A percentile compares a stretch with the other conserved stretches of the same genome.
Conservation (phyloP, 2,113 vertebrate species). For the Podocnemis expansa region DNA sequence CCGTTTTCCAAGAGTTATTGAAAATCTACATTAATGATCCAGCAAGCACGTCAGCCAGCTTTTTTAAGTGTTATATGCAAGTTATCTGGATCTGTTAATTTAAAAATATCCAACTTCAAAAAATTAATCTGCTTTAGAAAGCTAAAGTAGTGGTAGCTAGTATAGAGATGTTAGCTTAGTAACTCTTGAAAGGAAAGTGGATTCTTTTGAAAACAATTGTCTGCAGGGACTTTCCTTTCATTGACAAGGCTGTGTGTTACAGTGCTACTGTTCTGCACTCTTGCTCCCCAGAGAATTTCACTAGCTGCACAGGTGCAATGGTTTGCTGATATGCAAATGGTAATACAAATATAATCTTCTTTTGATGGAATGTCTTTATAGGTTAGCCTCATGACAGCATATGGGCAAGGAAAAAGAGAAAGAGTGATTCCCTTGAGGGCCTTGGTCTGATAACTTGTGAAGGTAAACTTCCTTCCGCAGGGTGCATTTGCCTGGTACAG, state of each 20-base stretch:
- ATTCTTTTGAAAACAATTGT: neutral
- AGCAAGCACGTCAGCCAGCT: neutral
- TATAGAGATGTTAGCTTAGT: neutral
- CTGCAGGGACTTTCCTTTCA: slow-evolving; percentile 46
- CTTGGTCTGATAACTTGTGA: neutral
- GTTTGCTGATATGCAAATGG: slow-evolving; percentile 56
- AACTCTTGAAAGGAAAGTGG: neutral
- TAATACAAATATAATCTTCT: slow-evolving; percentile 41
- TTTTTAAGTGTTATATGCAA: neutral
- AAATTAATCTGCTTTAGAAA: neutral
- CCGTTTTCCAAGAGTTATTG: neutral
- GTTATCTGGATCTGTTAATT: neutral
- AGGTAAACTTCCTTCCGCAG: neutral
- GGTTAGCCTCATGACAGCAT: neutral
- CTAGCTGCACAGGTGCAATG: slow-evolving; percentile 18
- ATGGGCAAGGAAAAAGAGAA: neutral
- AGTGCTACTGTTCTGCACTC: neutral
- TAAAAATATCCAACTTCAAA: neutral
- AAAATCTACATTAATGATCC: neutral
- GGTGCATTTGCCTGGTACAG: neutral
- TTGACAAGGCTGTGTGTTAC: neutral
- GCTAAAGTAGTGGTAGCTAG: neutral
- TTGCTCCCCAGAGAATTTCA: slow-evolving; percentile 23
- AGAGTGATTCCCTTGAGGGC: neutral
- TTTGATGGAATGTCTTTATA: neutral